phyloP scores from a whole-genome alignment of 2,113 vertebrate species.

The Coreoperca whiteheadi region DNA sequence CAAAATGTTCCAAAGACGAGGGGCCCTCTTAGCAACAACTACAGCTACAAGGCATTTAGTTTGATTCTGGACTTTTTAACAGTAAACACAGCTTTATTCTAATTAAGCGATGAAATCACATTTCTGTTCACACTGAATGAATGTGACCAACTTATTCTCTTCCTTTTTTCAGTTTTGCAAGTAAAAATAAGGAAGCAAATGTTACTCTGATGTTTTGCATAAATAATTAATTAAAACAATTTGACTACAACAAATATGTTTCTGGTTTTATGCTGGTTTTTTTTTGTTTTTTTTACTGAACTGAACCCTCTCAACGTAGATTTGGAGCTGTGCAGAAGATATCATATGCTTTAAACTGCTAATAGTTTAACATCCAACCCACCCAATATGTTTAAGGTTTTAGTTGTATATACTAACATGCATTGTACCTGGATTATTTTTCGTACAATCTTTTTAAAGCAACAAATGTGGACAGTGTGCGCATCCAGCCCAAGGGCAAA shows the following conservation, averaged over 20 bases:
- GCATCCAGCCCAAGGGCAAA: too few species aligned
- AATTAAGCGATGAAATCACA: neutral
- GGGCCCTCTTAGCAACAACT: neutral
- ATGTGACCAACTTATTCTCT: neutral
- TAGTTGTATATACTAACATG: neutral
- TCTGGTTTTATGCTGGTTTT: neutral
- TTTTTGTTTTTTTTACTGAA: neutral
- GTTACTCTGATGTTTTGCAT: neutral
- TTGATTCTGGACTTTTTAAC: neutral
- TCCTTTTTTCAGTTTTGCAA: neutral
- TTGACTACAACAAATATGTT: neutral
- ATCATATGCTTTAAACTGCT: neutral
- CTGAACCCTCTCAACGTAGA: neutral
- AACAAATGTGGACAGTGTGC: too few species aligned
- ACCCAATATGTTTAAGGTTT: neutral
- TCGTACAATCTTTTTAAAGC: neutral
- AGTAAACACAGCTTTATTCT: neutral
- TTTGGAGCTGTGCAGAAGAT: conserved; percentile 1
- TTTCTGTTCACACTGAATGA: neutral
- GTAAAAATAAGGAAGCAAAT: neutral
- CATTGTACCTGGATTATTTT: neutral
- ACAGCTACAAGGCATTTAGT: neutral
- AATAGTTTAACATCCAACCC: neutral
- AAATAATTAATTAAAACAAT: neutral
- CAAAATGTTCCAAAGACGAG: neutral